These are phyloP conservation scores for Polydrusus tereticollis DNA, from an alignment of 2,888 invertebrate species.

Conservation along the genomic window DNA sequence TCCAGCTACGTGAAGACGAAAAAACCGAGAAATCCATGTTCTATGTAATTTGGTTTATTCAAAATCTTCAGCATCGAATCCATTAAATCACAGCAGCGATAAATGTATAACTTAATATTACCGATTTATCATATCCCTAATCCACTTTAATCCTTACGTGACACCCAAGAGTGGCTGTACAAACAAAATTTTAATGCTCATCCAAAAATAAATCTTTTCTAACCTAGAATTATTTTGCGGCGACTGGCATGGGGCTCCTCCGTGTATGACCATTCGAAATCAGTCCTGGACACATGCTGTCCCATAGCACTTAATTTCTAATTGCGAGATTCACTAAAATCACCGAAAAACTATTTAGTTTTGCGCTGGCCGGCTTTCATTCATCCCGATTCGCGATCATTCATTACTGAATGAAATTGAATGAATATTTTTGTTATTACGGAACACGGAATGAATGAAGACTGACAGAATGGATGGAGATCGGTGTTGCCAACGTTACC, in stretches of 20 bases:
- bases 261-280: slow-evolving; percentile 97
- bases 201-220: slow-evolving; percentile 7
- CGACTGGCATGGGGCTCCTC: slow-evolving; percentile 98
- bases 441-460: too few species aligned
- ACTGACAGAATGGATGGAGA: background rate
- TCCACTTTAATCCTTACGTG: background rate
- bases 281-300: slow-evolving; percentile 90
- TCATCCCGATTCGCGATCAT: background rate
- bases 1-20: background rate
- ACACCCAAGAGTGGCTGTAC: background rate
- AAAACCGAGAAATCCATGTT: background rate
- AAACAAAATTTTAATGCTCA: background rate
- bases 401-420: too few species aligned
- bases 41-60: background rate
- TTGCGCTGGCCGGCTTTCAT: background rate
- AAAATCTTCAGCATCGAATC: background rate
- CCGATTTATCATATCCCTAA: slow-evolving; percentile 6
- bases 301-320: slow-evolving; percentile 77
- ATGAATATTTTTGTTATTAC: too few species aligned
- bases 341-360: background rate
- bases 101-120: background rate
- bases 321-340: slow-evolving; percentile 1
- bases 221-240: slow-evolving; percentile 90
- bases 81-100: background rate
- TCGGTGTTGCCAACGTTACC: slow-evolving; percentile 10